A percentile compares a stretch with the other conserved stretches of the same genome.
These are phyloP conservation scores for Cottoperca gobio DNA, from an alignment of 2,797 vertebrate genomes.

Conservation along the genomic window DNA sequence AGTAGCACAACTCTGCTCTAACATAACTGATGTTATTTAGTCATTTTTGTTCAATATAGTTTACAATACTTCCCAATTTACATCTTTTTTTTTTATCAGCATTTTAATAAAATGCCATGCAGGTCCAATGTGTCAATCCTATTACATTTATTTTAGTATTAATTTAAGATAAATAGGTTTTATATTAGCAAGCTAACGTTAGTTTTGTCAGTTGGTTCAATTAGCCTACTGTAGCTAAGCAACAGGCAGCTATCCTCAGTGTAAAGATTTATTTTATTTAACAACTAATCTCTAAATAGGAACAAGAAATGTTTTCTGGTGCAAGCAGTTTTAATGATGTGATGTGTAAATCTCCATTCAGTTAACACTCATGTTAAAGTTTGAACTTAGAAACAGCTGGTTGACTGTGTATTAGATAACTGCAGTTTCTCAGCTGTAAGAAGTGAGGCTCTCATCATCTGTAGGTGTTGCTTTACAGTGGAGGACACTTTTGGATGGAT, in stretches of 20 bases:
- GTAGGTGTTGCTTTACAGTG: conserved; percentile 9
- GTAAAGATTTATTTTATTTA: background rate
- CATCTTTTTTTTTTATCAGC: too few relatives aligned
- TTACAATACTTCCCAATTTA: background rate
- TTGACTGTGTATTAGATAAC: background rate
- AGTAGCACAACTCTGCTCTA: background rate
- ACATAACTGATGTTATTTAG: background rate
- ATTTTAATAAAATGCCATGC: background rate
- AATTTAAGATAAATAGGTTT: background rate
- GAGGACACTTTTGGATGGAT: conserved; percentile 17
- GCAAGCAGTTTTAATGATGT: conserved; percentile 1
- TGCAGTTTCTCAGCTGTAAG: conserved; percentile 22
- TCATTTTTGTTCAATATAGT: background rate
- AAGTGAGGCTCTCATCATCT: conserved; percentile 6
- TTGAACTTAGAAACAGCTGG: conserved; percentile 23
- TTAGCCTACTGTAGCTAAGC: background rate
- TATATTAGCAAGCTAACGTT: background rate
- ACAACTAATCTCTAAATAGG: background rate
- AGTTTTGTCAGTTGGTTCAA: background rate
- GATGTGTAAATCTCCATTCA: background rate
- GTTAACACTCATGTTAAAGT: conserved; percentile 1
- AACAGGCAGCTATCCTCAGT: background rate
- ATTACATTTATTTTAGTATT: background rate
- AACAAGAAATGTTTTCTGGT: background rate
- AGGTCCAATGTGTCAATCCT: background rate